phyloP scores from a whole-genome alignment of 2,888 invertebrate genomes.

The Cancer borealis region DNA sequence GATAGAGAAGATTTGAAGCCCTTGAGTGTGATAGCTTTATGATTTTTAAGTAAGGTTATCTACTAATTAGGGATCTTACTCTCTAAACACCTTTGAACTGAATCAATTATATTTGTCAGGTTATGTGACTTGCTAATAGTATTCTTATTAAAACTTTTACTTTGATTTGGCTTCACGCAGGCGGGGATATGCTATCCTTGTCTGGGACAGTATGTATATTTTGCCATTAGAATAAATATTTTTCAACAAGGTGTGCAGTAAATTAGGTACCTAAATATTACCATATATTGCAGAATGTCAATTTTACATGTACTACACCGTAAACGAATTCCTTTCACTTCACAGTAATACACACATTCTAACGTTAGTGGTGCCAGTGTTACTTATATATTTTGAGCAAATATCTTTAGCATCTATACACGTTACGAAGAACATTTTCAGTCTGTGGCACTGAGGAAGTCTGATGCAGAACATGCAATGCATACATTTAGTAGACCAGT shows the following conservation, averaged over 20 bases:
- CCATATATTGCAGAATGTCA: slow-evolving; percentile 36
- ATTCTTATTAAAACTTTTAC: neutral
- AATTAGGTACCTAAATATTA: neutral
- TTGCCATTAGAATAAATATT: neutral
- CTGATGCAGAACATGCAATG: too few species aligned
- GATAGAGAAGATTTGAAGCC: neutral
- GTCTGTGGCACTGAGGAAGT: neutral
- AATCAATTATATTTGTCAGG: neutral
- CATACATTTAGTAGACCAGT: too few species aligned
- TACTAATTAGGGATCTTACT: neutral
- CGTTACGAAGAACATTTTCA: neutral
- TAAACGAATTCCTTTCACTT: neutral
- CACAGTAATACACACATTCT: neutral
- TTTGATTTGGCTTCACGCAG: neutral
- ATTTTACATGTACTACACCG: neutral
- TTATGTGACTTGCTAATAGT: neutral
- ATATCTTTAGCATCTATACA: neutral
- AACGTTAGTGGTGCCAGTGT: neutral
- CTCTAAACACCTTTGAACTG: neutral
- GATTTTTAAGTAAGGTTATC: neutral
- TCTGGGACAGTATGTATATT: neutral
- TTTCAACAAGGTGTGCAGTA: neutral
- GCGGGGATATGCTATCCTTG: neutral
- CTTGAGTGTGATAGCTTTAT: neutral
- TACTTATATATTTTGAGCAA: neutral